Evolutionary conservation across 2,888 invertebrate genomes (phyloP), one percentile per base, ranked within the genome.

Genomic region (Euzetes globulus): DNA sequence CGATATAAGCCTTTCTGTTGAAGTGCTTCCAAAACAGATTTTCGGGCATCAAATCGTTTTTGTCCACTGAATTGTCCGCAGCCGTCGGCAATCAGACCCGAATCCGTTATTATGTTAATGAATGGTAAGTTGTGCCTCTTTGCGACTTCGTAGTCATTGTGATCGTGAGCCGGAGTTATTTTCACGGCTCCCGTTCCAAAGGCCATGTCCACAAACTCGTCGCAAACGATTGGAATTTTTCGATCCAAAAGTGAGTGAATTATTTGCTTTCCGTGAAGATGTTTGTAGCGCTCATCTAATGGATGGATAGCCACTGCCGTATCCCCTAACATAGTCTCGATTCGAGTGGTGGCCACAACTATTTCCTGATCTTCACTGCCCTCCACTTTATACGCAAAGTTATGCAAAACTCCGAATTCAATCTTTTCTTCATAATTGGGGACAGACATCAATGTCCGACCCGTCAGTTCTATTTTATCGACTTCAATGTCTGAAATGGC

Each of bases 401-500:
- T 88, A 0, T 92, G 88, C 15, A 99, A 84, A 41, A 94, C 91
- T 2, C 99, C 99, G 82, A 99, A 98, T 82, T 95, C 93, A 27
- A 98, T 88, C 84, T 90, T 91, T 50, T 89, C 87, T n/a, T 88
- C 86, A 82, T 95, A 94, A 0, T 96, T 96, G 0, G 99, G 98
- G 78, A 99, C 94, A 29, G 88, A 81, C 68, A 99, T 82, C 79
- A 92, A 82, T 0, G 96, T 99, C 71, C 90, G 86, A 0, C 96
- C 96, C 3, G 88, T 82, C 52, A 99, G 83, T 81, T 97, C 94
- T 55, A 91, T 83, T 84, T 99, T 98, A 82, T 99, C 98, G 2
- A 98, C 89, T 84, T 99, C 99, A 78, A 99, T 97, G 82, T 99
- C 99, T 0, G 98, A 98, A 79, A 99, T 99, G 11, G 98, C 98